Evolutionary conservation across 2,113 vertebrate species (phyloP).

Genomic region (Macrotis lagotis): DNA sequence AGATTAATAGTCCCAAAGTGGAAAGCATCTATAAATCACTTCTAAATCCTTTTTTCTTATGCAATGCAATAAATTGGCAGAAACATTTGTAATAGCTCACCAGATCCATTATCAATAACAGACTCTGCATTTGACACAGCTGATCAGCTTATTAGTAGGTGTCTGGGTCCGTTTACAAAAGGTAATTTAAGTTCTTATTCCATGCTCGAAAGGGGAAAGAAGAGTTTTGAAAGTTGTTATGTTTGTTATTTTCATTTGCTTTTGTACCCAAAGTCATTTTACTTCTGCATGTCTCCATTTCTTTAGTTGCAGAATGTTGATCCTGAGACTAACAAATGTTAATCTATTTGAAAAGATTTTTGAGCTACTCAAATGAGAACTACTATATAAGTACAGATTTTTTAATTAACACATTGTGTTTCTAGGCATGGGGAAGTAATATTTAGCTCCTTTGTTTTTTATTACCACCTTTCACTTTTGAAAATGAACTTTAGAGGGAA

Average conservation of each 20-base stretch:
- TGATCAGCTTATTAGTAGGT: slow-evolving; percentile 38
- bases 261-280: not conserved
- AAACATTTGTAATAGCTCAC: slow-evolving; percentile 54
- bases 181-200: slow-evolving; percentile 15
- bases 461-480: not conserved
- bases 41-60: slow-evolving; percentile 48
- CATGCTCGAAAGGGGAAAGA: not conserved
- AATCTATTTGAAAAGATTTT: slow-evolving; percentile 54
- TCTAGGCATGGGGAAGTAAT: slow-evolving; percentile 54
- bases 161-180: slow-evolving; percentile 2
- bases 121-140: not conserved
- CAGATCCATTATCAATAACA: slow-evolving; percentile 64
- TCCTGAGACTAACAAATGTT: not conserved
- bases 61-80: slow-evolving; percentile 51
- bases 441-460: not conserved
- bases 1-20: slow-evolving; percentile 77
- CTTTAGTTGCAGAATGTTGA: not conserved
- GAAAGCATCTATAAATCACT: slow-evolving; percentile 72
- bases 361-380: not conserved
- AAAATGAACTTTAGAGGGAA: slow-evolving; percentile 69
- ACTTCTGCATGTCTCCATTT: not conserved
- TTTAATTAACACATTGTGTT: slow-evolving; percentile 46
- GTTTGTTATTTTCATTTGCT: not conserved
- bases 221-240: not conserved
- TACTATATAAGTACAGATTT: not conserved